Conservation (phyloP, 2,113 vertebrate genomes). For the Chauna torquata region DNA sequence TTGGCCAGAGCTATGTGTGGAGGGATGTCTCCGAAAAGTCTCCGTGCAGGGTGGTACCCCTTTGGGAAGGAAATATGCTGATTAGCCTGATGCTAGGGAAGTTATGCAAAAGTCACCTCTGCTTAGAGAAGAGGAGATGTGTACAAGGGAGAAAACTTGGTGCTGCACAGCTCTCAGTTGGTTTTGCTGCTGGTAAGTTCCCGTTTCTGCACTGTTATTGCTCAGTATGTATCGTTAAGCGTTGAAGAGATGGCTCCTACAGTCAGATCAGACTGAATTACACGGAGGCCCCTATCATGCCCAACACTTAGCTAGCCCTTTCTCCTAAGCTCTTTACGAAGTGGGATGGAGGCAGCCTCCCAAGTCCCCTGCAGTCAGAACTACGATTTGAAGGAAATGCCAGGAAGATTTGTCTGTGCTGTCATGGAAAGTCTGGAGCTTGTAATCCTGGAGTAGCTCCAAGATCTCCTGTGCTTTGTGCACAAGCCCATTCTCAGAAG, state of each 20-base stretch:
- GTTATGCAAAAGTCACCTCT: not conserved
- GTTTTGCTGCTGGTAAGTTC: not conserved
- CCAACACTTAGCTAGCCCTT: not conserved
- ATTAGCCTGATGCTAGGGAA: not conserved
- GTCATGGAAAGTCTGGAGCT: not conserved
- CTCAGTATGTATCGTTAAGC: not conserved
- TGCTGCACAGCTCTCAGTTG: not conserved
- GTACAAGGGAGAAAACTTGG: not conserved
- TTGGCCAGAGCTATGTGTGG: not conserved
- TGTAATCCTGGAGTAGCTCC: not conserved
- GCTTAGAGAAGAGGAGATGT: not conserved
- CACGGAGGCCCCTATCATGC: not conserved
- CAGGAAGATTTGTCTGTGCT: not conserved
- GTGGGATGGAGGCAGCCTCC: not conserved
- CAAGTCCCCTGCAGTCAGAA: not conserved
- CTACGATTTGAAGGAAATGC: not conserved
- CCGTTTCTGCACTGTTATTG: not conserved
- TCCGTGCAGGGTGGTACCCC: not conserved
- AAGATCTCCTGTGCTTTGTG: not conserved
- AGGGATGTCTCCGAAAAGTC: not conserved
- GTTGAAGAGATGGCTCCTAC: not conserved
- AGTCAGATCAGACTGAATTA: not conserved
- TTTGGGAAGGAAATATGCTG: accelerated
- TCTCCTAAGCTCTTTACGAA: not conserved
- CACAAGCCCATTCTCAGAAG: not conserved